Conservation (phyloP, 2,113 vertebrate species). For the Carassius gibelio region DNA sequence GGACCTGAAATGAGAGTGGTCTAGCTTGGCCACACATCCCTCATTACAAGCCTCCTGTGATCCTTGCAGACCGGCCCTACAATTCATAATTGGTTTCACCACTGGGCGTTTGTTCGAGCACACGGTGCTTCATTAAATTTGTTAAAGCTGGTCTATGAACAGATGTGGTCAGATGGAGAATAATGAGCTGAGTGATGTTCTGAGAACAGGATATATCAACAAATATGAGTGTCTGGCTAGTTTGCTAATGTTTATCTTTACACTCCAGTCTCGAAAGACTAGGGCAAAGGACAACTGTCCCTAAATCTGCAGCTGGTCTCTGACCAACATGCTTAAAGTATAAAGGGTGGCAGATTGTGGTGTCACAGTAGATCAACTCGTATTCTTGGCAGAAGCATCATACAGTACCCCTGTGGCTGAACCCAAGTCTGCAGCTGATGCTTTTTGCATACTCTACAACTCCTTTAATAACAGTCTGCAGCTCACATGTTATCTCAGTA, state of each 20-base stretch:
- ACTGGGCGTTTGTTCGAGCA: conserved; percentile 26
- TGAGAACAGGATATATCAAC: neutral
- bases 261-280: neutral
- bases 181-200: conserved; percentile 3
- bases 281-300: neutral
- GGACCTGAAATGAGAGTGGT: conserved; percentile 21
- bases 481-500: neutral
- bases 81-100: conserved; percentile 36
- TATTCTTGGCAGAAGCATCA: conserved; percentile 14
- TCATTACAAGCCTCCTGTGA: conserved; percentile 38
- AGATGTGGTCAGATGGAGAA: conserved; percentile 40
- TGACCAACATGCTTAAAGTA: neutral
- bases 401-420: neutral
- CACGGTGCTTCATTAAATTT: conserved; percentile 30
- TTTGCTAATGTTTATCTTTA: conserved; percentile 2
- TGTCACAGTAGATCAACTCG: conserved; percentile 28
- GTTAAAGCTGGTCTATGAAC: conserved; percentile 13
- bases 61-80: conserved; percentile 6
- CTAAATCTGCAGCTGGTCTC: neutral
- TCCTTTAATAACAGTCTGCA: neutral
- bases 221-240: neutral
- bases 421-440: conserved; percentile 19
- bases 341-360: conserved; percentile 8
- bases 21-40: conserved; percentile 28
- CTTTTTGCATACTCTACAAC: neutral